Conservation (phyloP, 2,888 invertebrate genomes). For the Sarcophaga subvicina region DNA sequence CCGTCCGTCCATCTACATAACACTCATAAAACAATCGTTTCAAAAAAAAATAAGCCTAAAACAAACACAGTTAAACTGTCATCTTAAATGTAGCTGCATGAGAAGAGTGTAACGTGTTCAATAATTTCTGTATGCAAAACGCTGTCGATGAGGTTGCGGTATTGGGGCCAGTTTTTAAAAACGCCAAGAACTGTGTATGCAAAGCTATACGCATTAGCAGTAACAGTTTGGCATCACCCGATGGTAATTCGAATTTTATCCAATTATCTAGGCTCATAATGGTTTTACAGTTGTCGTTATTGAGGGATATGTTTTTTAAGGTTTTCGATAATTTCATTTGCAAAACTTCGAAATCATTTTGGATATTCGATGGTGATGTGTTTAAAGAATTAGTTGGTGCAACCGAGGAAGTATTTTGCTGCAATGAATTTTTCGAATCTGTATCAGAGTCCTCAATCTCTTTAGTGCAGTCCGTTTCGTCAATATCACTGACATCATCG, state of each 20-base stretch:
- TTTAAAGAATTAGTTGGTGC: slow-evolving; percentile 4
- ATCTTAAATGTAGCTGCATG: slow-evolving; percentile 52
- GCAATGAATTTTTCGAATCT: slow-evolving; percentile 44
- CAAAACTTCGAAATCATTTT: slow-evolving; percentile 55
- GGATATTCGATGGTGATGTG: slow-evolving; percentile 15
- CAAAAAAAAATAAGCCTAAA: slow-evolving; percentile 50
- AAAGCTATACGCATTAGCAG: slow-evolving; percentile 71
- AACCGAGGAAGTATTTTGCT: slow-evolving; percentile 24
- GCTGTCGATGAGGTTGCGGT: slow-evolving; percentile 68
- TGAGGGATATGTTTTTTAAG: slow-evolving; percentile 64
- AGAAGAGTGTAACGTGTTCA: slow-evolving; percentile 66
- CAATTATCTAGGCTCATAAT: slow-evolving; percentile 87
- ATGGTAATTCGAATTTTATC: slow-evolving; percentile 88
- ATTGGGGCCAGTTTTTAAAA: slow-evolving; percentile 72
- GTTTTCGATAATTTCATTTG: slow-evolving; percentile 55
- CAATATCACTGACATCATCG: slow-evolving; percentile 67
- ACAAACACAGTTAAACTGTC: slow-evolving; percentile 60
- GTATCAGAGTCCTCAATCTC: slow-evolving; percentile 37
- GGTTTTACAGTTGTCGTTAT: slow-evolving; percentile 61
- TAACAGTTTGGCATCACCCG: slow-evolving; percentile 82
- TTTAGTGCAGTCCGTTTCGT: slow-evolving; percentile 46
- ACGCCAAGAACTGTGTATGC: slow-evolving; percentile 72
- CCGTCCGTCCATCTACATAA: not conserved
- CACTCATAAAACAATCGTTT: not conserved
- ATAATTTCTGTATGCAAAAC: slow-evolving; percentile 70